Evolutionary conservation across 2,888 invertebrate genomes (phyloP), one percentile per base, ranked within the genome.

Genomic region (Tipula lateralis): DNA sequence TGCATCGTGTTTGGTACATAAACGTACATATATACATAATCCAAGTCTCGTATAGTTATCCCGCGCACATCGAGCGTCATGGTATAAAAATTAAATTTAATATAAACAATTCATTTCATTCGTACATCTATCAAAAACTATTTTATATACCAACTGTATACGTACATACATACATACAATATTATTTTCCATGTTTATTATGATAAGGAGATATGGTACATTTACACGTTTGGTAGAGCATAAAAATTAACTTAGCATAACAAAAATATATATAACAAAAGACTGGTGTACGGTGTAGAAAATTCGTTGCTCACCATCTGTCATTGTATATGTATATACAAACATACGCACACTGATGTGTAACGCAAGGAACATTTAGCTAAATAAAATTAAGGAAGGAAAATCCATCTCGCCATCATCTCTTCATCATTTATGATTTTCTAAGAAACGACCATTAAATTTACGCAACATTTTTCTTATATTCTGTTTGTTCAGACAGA

Each of bases 141-240:
- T 66, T 44, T 44, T 44, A 3, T 3, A 13, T 16, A n/a, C 36
- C 12, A 44, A 44, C 16, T 16, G 44, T 16, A 44, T 44, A 44
- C 9, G 13, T 13, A 13, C 13, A 13, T 39, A 39, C 13, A 39
- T 3, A 39, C n/a, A 13, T 39, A 1, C 6, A 16, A 5, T 24
- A 24, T 2, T 66, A 66, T 66, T 9, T 2, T 50, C 66, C 24
- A 24, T 24, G 66, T 24, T 24, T 66, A 12, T 24, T 66, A 66
- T 24, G 66, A 66, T 66, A 24, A 66, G 66, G 66, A 19, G 66
- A 66, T 66, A 66, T 24, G 66, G 66, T 66, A 66, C 66, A 66
- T 66, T 66, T 66, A 66, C 66, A 66, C 66, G 66, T 66, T 66
- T n/a, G 66, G 66, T 9, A 66, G 66, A 66, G 66, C 66, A 66